phyloP scores from a whole-genome alignment of 2,797 vertebrate species.

The Lophius americanus region DNA sequence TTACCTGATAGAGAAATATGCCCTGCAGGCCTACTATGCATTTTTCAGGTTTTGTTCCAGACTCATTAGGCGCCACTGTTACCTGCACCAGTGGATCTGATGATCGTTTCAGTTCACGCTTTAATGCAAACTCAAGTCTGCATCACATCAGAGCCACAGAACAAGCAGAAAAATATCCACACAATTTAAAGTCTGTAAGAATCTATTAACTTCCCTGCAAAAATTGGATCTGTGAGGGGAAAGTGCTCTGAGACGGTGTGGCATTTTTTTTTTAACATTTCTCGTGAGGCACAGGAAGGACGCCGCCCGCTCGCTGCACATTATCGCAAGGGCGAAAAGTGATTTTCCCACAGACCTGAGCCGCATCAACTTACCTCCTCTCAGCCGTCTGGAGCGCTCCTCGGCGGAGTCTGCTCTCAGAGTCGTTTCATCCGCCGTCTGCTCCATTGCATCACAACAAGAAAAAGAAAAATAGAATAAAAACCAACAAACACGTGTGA shows the following conservation, averaged over 20 bases:
- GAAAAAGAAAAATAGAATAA: constrained; percentile 36
- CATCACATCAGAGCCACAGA: constrained; percentile 11
- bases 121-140: constrained; percentile 32
- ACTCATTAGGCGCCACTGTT: constrained; percentile 60
- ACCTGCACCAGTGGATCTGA: constrained; percentile 18
- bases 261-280: not conserved
- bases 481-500: constrained; percentile 4
- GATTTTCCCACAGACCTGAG: constrained; percentile 28
- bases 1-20: constrained; percentile 77
- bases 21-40: constrained; percentile 70
- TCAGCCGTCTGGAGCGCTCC: constrained; percentile 81
- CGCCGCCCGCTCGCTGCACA: not conserved
- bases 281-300: constrained; percentile 7
- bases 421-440: constrained; percentile 78
- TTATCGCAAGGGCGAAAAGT: constrained; percentile 14
- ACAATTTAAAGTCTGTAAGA: constrained; percentile 11
- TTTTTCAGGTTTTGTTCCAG: constrained; percentile 71
- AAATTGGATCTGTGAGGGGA: constrained; percentile 3
- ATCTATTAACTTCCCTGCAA: constrained; percentile 5
- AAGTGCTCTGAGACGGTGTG: constrained; percentile 15
- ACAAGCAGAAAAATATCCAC: constrained; percentile 10
- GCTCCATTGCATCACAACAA: constrained; percentile 71
- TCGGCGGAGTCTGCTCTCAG: constrained; percentile 80
- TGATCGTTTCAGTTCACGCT: constrained; percentile 50
- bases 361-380: constrained; percentile 70